Conservation (phyloP, 2,888 invertebrate species). For the Smittia sp. region DNA sequence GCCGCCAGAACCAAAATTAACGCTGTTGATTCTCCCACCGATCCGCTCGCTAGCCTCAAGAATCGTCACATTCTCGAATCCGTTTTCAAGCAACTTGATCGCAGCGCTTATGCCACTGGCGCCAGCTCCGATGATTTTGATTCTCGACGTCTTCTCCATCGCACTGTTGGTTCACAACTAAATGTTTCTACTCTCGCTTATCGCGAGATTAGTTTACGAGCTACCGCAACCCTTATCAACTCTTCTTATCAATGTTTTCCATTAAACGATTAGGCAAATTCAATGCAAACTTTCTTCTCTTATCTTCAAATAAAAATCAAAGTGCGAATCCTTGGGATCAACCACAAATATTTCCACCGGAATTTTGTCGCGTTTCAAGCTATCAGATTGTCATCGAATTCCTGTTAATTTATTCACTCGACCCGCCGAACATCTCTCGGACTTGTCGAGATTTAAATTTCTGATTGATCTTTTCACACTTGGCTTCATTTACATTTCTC, state of each 20-base stretch:
- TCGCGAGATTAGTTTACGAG: too few relatives aligned
- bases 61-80: conserved; percentile 54
- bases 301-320: too few relatives aligned
- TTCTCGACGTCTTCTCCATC: conserved; percentile 44
- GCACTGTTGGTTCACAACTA: neutral
- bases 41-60: conserved; percentile 55
- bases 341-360: too few relatives aligned
- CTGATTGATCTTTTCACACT: conserved; percentile 40
- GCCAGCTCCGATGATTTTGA: conserved; percentile 61
- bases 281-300: too few relatives aligned
- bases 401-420: too few relatives aligned
- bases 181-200: too few relatives aligned
- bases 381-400: too few relatives aligned
- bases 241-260: too few relatives aligned
- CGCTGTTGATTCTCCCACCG: conserved; percentile 55
- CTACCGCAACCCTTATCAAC: too few relatives aligned
- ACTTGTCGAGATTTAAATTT: neutral
- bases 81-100: conserved; percentile 53
- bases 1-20: conserved; percentile 50
- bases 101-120: conserved; percentile 59
- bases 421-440: neutral
- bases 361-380: too few relatives aligned
- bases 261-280: too few relatives aligned
- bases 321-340: too few relatives aligned
- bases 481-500: conserved; percentile 35